Conservation (phyloP, 92 coral and sea anemone species). For the Heliopora coerulea region DNA sequence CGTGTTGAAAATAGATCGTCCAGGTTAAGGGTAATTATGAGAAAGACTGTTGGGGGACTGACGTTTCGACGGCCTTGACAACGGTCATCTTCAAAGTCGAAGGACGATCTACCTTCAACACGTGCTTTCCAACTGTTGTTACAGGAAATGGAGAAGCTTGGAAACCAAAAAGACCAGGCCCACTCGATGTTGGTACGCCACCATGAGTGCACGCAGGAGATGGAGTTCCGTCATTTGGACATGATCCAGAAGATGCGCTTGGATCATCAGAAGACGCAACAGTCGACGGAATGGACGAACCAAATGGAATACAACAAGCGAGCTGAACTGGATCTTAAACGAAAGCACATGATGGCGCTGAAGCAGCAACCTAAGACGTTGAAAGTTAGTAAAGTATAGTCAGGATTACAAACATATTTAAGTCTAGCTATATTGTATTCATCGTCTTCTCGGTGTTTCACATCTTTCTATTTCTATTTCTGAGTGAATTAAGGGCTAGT, state of each 20-base stretch:
- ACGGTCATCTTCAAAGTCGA: too few species aligned
- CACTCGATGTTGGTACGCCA: conserved; percentile 92
- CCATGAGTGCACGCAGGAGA: conserved; percentile 95
- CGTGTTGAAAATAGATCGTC: too few species aligned
- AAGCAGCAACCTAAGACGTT: conserved; percentile 98
- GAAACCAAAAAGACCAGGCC: conserved; percentile 82
- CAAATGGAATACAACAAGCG: conserved; percentile 97
- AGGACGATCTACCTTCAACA: too few species aligned
- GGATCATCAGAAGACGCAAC: conserved; percentile 96
- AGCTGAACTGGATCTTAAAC: conserved; percentile 84
- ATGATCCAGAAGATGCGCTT: conserved; percentile 83
- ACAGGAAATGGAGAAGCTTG: conserved; percentile 93
- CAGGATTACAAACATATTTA: background rate
- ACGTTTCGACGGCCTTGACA: too few species aligned
- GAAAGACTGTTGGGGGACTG: too few species aligned
- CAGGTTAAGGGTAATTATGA: too few species aligned
- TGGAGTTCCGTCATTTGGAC: conserved; percentile 88
- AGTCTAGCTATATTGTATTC: too few species aligned
- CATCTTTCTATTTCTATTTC: too few species aligned
- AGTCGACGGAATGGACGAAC: conserved; percentile 86
- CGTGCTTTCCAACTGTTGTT: background rate
- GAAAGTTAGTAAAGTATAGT: conserved; percentile 60
- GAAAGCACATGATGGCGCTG: conserved; percentile 80
- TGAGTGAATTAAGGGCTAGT: too few species aligned
- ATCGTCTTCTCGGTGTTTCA: too few species aligned